These are phyloP conservation scores for Stictonetta naevosa DNA, from an alignment of 2,113 vertebrate species.

Conservation along the genomic window DNA sequence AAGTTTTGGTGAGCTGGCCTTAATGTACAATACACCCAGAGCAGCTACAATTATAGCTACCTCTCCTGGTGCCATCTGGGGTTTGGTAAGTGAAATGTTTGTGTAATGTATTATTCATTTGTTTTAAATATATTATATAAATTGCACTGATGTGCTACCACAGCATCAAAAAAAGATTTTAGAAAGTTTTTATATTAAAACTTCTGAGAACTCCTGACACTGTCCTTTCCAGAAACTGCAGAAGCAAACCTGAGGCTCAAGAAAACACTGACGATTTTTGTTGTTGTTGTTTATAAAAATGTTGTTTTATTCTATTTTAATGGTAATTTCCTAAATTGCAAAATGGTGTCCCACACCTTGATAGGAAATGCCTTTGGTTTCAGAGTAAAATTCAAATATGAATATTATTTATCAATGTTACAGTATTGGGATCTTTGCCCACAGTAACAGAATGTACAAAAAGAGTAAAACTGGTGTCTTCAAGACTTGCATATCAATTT, in stretches of 20 bases:
- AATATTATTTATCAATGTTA: background rate
- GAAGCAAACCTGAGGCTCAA: background rate
- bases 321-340: background rate
- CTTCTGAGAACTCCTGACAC: background rate
- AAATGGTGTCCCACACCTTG: background rate
- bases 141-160: background rate
- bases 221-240: background rate
- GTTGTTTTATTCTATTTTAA: background rate
- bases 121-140: background rate
- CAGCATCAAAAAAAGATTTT: background rate
- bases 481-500: background rate
- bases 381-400: background rate
- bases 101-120: background rate
- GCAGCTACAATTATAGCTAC: slow-evolving; percentile 97
- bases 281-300: too few relatives aligned
- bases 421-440: background rate
- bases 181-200: background rate
- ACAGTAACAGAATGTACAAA: background rate
- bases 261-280: background rate
- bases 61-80: slow-evolving; percentile 95
- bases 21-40: slow-evolving; percentile 99
- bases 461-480: background rate
- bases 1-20: slow-evolving; percentile 96
- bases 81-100: slow-evolving; percentile 87
- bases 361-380: background rate